Base-by-base conservation (phyloP, 2,888 invertebrate genomes). In the Carterocephalus palaemon region DNA sequence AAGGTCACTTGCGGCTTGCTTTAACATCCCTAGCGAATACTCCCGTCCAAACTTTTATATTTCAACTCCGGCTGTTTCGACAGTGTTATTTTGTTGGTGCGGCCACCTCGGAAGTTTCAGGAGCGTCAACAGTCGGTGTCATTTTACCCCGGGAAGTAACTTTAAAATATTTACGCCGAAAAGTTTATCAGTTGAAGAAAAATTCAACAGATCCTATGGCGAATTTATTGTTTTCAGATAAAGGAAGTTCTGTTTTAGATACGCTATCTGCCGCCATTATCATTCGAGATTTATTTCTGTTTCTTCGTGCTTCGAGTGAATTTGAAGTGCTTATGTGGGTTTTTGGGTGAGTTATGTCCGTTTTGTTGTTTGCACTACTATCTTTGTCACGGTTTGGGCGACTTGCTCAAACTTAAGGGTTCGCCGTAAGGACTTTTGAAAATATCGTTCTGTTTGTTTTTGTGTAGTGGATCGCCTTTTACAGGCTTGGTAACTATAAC, bases 131-230 rank as follows among this genome's bases (percentile, higher is more conserved):
- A 73, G 68, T 70, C 64, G 69, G 65, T 76, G 85, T 82, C 86
- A 83, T 76, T 82, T 81, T 75, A 77, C 69, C 74, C 70, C 67
- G 55, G 61, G 64, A 75, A 79, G 70, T 79, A 72, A 78, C 82
- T 85, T 83, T 85, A 85, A 85, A 85, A 85, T 86, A 86, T 86
- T 85, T 85, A 84, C 82, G 84, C 80, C 70, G 65, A 49, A 54
- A 75, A 81, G 64, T 81, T 81, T 52, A 61, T 48, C 53, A 54
- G 59, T 64, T 61, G 65, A 70, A 71, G 70, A 78, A 76, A 76
- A 77, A 74, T 77, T 74, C 67, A 65, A 61, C 48, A 63, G 31
- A 19, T 68, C 65, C 70, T 68, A 67, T 63, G 60, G 70, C 64
- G 63, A 76, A 78, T 82, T 75, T 77, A 80, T 76, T 79, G 78